These are phyloP conservation scores for Heteronetta atricapilla DNA, from an alignment of 2,113 vertebrate genomes.

Conservation along the genomic window DNA sequence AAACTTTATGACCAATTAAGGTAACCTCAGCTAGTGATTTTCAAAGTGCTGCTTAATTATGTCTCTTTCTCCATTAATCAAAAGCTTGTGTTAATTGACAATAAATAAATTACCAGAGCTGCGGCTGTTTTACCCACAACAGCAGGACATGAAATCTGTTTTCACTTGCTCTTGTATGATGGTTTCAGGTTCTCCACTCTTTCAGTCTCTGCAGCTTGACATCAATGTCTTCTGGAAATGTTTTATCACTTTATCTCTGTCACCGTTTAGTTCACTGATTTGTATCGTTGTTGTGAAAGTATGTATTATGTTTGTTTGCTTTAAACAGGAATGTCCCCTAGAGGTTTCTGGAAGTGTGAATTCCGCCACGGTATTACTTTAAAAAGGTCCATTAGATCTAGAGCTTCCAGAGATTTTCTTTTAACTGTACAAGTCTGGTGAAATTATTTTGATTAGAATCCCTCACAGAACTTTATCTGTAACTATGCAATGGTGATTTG, in stretches of 20 bases:
- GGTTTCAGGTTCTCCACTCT: neutral
- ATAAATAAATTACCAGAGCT: neutral
- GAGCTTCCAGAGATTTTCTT: neutral
- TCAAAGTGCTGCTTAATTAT: neutral
- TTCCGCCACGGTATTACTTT: neutral
- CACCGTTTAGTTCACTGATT: neutral
- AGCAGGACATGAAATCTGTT: neutral
- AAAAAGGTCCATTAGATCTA: neutral
- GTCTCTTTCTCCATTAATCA: fast-evolving
- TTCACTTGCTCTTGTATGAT: neutral
- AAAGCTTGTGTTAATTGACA: neutral
- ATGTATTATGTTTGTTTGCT: neutral
- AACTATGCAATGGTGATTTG: neutral
- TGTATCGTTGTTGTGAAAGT: neutral
- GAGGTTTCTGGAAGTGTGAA: neutral
- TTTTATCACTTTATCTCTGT: neutral
- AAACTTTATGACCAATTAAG: neutral
- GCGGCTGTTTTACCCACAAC: neutral
- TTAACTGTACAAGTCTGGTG: neutral
- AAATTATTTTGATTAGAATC: neutral
- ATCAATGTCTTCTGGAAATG: neutral
- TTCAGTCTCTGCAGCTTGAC: neutral
- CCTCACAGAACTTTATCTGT: neutral
- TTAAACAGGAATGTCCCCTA: neutral
- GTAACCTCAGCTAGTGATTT: neutral